Conservation (phyloP, 2,113 vertebrate genomes). For the Sapajus apella region DNA sequence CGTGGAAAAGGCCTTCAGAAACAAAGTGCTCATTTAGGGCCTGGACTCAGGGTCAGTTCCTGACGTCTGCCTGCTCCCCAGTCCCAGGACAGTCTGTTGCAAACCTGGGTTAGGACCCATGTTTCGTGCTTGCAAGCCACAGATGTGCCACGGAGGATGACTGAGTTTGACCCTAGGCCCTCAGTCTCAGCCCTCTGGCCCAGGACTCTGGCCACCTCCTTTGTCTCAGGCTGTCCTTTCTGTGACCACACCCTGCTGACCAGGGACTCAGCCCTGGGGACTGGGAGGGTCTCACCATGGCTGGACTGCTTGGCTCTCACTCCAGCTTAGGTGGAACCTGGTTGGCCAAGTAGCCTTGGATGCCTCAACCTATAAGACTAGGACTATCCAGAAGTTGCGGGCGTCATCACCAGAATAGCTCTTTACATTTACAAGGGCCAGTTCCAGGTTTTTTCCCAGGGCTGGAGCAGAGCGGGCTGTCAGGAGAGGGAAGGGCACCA, state of each 20-base stretch:
- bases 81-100: neutral
- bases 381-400: neutral
- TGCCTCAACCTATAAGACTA: neutral
- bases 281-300: fast-evolving
- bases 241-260: neutral
- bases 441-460: neutral
- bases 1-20: neutral
- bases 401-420: no score
- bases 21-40: neutral
- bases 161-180: neutral
- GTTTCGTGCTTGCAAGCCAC: fast-evolving
- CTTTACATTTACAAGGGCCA: neutral
- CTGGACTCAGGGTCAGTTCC: neutral
- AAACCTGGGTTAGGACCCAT: neutral
- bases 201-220: neutral
- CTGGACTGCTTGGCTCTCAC: neutral
- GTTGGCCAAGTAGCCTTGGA: no score
- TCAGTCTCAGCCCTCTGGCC: neutral
- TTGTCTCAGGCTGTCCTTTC: neutral
- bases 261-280: fast-evolving
- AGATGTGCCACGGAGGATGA: fast-evolving
- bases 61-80: no score
- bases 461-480: neutral
- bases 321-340: no score
- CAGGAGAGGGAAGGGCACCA: no score